phyloP scores from a whole-genome alignment of 2,113 vertebrate species.

The Artemisiospiza belli region DNA sequence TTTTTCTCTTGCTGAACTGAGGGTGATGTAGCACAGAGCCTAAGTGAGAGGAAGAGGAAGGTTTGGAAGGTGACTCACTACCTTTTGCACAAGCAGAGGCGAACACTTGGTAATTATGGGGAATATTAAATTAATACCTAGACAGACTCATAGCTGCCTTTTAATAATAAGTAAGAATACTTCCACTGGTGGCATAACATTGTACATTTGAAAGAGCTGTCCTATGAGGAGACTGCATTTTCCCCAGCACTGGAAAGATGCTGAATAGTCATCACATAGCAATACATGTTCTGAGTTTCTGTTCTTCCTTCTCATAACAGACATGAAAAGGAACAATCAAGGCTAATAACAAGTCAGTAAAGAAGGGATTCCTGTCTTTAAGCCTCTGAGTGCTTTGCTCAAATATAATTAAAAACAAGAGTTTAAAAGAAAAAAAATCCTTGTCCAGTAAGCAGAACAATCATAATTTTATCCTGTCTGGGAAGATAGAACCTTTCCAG shows the following conservation, averaged over 20 bases:
- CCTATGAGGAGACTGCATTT: not conserved
- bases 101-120: not conserved
- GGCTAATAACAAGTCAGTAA: slow-evolving; percentile 11
- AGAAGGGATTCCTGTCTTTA: slow-evolving; percentile 10
- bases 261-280: not conserved
- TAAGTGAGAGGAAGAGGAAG: not conserved
- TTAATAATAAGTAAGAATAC: slow-evolving; percentile 22
- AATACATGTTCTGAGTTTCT: not conserved
- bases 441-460: not conserved
- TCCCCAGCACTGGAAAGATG: not conserved
- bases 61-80: not conserved
- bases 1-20: not conserved
- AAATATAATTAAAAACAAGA: slow-evolving; percentile 4
- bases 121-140: slow-evolving; percentile 34
- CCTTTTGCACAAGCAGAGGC: not conserved
- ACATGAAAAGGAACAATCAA: not conserved
- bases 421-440: not conserved
- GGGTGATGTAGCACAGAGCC: not conserved
- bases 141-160: not conserved
- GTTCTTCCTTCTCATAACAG: not conserved
- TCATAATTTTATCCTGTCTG: not conserved
- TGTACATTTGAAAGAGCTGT: not conserved
- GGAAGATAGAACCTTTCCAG: not conserved
- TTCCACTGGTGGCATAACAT: not conserved
- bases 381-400: not conserved